These are phyloP conservation scores for Napeogenes sylphis DNA, from an alignment of 2,888 invertebrate genomes.

Conservation along the genomic window DNA sequence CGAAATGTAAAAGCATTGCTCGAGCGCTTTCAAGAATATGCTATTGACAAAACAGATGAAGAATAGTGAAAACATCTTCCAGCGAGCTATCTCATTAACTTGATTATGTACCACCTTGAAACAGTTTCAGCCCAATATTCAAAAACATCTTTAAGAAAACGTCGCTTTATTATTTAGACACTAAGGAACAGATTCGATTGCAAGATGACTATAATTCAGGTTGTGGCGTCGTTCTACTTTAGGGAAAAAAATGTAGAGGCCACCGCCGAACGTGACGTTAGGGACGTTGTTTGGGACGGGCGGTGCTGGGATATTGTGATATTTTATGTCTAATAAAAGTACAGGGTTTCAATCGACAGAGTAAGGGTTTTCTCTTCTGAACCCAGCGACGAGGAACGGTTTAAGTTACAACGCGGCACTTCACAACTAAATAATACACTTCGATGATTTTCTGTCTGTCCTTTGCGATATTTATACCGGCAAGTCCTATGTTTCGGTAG, in stretches of 20 bases:
- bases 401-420: constrained; percentile 12
- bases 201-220: constrained; percentile 35
- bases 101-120: constrained; percentile 51
- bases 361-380: constrained; percentile 18
- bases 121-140: constrained; percentile 29
- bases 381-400: constrained; percentile 12
- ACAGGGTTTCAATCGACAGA: constrained; percentile 16
- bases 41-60: constrained; percentile 42
- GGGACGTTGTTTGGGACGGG: constrained; percentile 29
- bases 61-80: constrained; percentile 38
- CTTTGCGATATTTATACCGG: not conserved
- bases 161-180: constrained; percentile 6
- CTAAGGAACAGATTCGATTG: constrained; percentile 30
- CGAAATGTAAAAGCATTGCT: constrained; percentile 20
- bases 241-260: constrained; percentile 44
- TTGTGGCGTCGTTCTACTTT: constrained; percentile 41
- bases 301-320: constrained; percentile 26
- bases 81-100: constrained; percentile 52
- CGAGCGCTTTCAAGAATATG: constrained; percentile 15
- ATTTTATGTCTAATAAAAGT: constrained; percentile 28
- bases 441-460: constrained; percentile 9
- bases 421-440: constrained; percentile 14
- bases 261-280: constrained; percentile 37
- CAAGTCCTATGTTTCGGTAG: not conserved
- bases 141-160: constrained; percentile 18